phyloP scores from a whole-genome alignment of 2,113 vertebrate species.

The Charina bottae region DNA sequence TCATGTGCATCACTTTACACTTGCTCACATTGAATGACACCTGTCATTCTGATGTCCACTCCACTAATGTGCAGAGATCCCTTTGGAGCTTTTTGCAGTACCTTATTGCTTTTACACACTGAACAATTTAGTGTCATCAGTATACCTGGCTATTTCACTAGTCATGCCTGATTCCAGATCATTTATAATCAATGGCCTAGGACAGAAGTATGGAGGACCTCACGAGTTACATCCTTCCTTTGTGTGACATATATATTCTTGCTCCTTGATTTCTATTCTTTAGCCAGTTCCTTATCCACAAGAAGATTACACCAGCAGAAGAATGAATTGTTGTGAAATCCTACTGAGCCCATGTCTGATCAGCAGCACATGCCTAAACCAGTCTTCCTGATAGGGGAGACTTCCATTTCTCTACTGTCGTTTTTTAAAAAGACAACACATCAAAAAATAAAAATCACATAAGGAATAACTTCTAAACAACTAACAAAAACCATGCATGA shows the following conservation, averaged over 20 bases:
- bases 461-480: not conserved
- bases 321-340: not conserved
- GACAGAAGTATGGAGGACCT: not conserved
- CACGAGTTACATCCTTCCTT: not conserved
- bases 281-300: not conserved
- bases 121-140: not conserved
- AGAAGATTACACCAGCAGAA: not conserved
- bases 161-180: not conserved
- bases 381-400: not conserved
- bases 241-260: not conserved
- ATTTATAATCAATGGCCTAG: not conserved
- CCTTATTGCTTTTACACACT: not conserved
- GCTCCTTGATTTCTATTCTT: not conserved
- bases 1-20: not conserved
- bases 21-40: not conserved
- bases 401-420: not conserved
- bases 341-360: not conserved
- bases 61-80: not conserved
- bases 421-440: not conserved
- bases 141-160: not conserved
- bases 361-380: not conserved
- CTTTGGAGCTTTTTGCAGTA: not conserved
- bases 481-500: not conserved
- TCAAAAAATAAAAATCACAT: not conserved
- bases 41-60: not conserved